These are phyloP conservation scores for Chiroxiphia lanceolata DNA, from an alignment of 2,797 vertebrate genomes.

Conservation along the genomic window DNA sequence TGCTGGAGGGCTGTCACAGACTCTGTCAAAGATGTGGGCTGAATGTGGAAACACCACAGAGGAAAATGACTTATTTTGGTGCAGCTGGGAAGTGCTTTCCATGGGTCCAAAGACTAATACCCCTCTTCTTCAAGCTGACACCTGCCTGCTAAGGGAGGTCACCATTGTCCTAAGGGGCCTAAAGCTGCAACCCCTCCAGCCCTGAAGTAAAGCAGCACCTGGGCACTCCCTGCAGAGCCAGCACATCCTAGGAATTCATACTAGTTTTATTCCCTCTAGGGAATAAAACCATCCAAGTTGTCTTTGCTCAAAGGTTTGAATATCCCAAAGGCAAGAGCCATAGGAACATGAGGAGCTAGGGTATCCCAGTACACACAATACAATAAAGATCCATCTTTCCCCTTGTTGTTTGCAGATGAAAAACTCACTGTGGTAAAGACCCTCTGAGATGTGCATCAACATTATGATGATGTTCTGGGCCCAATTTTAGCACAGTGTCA, in stretches of 20 bases:
- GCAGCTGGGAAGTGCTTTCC: neutral
- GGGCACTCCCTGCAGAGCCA: neutral
- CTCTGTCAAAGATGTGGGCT: accelerated
- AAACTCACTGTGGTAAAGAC: neutral
- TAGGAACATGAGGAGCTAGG: neutral
- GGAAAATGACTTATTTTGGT: neutral
- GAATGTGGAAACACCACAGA: neutral
- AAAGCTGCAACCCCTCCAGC: neutral
- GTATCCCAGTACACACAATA: neutral
- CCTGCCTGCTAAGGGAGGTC: neutral
- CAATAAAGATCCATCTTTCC: neutral
- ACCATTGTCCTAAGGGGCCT: neutral
- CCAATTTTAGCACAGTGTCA: neutral
- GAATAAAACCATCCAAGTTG: neutral
- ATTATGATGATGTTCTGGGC: neutral
- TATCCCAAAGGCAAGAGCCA: neutral
- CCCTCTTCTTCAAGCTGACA: neutral
- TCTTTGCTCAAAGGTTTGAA: neutral
- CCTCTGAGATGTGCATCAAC: accelerated
- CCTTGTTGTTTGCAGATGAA: neutral
- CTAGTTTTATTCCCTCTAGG: neutral
- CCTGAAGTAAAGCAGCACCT: neutral
- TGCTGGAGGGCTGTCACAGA: neutral
- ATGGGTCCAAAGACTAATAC: neutral
- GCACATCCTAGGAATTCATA: neutral